Base-by-base conservation (phyloP, 2,888 invertebrate genomes). In the Mythimna pallens region DNA sequence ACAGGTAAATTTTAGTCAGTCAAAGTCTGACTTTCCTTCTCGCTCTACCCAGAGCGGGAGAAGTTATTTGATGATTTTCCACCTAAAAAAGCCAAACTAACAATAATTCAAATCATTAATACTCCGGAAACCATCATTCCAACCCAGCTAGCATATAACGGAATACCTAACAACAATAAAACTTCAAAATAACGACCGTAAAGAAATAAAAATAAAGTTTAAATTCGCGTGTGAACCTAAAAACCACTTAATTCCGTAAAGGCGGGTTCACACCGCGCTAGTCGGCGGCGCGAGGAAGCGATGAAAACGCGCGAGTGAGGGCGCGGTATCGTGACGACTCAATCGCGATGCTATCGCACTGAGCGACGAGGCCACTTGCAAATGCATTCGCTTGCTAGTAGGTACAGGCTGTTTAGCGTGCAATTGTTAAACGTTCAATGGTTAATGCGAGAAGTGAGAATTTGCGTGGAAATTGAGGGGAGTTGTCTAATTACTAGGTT, bases 331-430 rank as follows among this genome's bases (percentile, higher is more conserved):
- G 79, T 85, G 84, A 89, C 82, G 87, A 78, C 87, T 89, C 87
- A 89, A 87, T 89, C 80, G 81, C 74, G 89, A 89, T 89, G 66
- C 68, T 87, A 88, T 89, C 88, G 78, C 71, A 25, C 73, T 80
- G 79, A 80, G 67, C 74, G 76, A 82, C 81, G 78, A 80, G 68
- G 57, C 75, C 69, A 78, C 75, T 84, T 81, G 85, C 84, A 73
- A 86, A 84, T 83, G 84, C 78, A 78, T 80, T 73, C 61, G 73
- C 59, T 72, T 61, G 76, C 69, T 36, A 70, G 78, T 67, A 58
- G 65, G 73, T 65, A 69, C 78, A 70, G 70, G 70, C 80, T 74
- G 82, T 70, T 78, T 73, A 69, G 67, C 69, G 72, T 75, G 82
- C 84, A 76, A 86, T 82, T 85, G 80, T 82, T 82, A 47, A 76